phyloP scores from a whole-genome alignment of 2,888 invertebrate species.

The Pristionchus fissidentatus region DNA sequence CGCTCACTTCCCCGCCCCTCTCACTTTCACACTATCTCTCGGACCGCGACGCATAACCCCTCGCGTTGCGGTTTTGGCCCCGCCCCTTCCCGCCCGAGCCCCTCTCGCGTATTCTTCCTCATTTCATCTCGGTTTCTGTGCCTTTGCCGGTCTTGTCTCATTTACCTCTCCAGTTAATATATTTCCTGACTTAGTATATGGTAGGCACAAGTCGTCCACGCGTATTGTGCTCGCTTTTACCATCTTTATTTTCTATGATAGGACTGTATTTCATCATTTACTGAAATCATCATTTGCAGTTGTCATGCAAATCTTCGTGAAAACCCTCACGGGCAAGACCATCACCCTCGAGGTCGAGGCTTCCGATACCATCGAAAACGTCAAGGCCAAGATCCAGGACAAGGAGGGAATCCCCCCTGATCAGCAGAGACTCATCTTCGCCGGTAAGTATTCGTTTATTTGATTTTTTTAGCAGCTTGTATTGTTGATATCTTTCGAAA shows the following conservation, averaged over 20 bases:
- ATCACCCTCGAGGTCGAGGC: constrained; percentile 73
- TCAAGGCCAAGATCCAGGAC: constrained; percentile 74
- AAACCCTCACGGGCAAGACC: constrained; percentile 92
- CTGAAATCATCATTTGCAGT: constrained; percentile 73
- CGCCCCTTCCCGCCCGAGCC: constrained; percentile 1
- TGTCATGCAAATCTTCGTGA: constrained; percentile 94
- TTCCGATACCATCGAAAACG: constrained; percentile 73
- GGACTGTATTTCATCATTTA: constrained; percentile 73
- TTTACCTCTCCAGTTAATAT: background rate
- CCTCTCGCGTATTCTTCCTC: background rate
- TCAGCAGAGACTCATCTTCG: constrained; percentile 73
- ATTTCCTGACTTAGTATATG: background rate
- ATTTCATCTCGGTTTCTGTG: constrained; percentile 12
- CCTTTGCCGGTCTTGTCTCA: constrained; percentile 3
- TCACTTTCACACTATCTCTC: background rate
- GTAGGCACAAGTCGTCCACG: no score
- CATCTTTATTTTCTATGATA: constrained; percentile 58
- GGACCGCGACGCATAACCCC: background rate
- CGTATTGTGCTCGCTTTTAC: background rate
- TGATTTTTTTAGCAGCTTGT: constrained; percentile 55
- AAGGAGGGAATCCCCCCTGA: constrained; percentile 74
- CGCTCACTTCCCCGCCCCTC: background rate
- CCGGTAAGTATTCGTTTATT: constrained; percentile 51
- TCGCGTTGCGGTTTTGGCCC: constrained; percentile 2
- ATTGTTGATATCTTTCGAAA: background rate